Conservation (phyloP, 2,888 invertebrate genomes). For the Lasiommata megera region DNA sequence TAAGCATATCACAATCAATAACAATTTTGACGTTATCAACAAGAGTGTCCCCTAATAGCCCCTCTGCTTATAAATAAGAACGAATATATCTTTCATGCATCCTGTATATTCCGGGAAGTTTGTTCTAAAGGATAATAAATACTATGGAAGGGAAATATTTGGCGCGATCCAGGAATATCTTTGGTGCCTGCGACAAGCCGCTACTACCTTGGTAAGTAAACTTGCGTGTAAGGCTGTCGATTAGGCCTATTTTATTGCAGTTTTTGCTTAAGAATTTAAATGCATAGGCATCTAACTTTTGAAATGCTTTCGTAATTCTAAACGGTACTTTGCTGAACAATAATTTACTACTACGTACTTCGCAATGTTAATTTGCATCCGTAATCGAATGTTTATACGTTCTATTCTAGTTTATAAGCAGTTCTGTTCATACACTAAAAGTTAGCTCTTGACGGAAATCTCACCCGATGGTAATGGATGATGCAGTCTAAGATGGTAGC, state of each 20-base stretch:
- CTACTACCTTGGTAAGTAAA: slow-evolving; percentile 73
- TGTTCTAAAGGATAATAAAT: slow-evolving; percentile 42
- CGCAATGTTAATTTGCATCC: slow-evolving; percentile 1
- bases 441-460: too few species aligned
- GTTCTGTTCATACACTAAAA: too few species aligned
- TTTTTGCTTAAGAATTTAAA: slow-evolving; percentile 62
- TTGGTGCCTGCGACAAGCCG: slow-evolving; percentile 49
- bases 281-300: slow-evolving; percentile 29
- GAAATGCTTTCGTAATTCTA: slow-evolving; percentile 9
- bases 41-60: too few species aligned
- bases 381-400: too few species aligned
- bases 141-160: slow-evolving; percentile 48
- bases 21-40: too few species aligned
- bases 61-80: neutral
- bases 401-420: too few species aligned
- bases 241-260: slow-evolving; percentile 68
- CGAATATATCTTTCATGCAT: slow-evolving; percentile 2
- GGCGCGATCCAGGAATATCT: slow-evolving; percentile 48
- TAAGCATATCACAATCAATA: too few species aligned
- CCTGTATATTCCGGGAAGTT: slow-evolving; percentile 38
- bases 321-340: slow-evolving; percentile 4
- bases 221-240: slow-evolving; percentile 71
- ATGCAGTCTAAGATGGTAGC: too few species aligned
- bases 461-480: too few species aligned
- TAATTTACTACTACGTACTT: neutral